Evolutionary conservation across 2,797 vertebrate genomes (phyloP).

Genomic region (Phrynocephalus forsythii): DNA sequence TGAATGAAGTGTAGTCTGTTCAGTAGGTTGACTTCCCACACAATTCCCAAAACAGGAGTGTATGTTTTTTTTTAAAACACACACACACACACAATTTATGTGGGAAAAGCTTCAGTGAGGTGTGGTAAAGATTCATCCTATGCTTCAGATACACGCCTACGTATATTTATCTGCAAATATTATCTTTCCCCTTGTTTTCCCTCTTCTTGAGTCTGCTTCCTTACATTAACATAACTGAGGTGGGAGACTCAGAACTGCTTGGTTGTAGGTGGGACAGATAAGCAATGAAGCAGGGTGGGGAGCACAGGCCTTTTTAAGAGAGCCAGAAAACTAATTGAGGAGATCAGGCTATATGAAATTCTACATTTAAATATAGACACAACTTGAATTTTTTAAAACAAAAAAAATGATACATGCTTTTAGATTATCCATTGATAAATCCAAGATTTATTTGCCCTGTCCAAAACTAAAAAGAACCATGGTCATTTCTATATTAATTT

Average conservation of each 20-base stretch:
- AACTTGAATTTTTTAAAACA: too few species aligned
- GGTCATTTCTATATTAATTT: too few species aligned
- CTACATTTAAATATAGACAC: too few species aligned
- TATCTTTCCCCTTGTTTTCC: neutral
- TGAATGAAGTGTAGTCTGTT: neutral
- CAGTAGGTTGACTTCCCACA: conserved; percentile 8
- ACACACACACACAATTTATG: neutral
- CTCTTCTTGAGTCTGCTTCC: neutral
- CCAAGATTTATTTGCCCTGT: too few species aligned
- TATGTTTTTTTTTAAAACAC: neutral
- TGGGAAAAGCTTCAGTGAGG: neutral
- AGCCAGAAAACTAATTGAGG: too few species aligned
- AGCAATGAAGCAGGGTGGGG: too few species aligned
- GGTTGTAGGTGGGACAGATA: too few species aligned
- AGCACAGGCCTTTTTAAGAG: too few species aligned
- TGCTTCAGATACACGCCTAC: neutral
- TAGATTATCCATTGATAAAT: too few species aligned
- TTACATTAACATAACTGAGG: neutral
- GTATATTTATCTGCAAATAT: neutral
- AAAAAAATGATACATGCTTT: too few species aligned
- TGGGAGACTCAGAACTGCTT: neutral
- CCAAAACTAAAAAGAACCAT: too few species aligned
- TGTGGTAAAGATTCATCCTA: neutral
- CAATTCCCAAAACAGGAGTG: neutral
- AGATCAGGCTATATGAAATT: too few species aligned